These are phyloP conservation scores for Chloroceryle amazona DNA, from an alignment of 2,797 vertebrate species.

Conservation along the genomic window DNA sequence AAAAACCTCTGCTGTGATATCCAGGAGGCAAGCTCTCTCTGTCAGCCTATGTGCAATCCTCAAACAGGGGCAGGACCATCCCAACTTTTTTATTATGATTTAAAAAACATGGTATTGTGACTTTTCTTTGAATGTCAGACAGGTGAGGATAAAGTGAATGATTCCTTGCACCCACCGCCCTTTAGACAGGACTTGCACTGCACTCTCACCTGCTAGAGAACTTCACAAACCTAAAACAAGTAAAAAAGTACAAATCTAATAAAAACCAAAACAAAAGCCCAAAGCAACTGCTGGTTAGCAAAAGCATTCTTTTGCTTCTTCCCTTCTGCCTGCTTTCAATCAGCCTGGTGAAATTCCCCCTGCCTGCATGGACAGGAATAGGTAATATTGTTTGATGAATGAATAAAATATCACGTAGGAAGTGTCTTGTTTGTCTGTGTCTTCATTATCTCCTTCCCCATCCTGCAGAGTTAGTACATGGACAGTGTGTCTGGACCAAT, in stretches of 20 bases:
- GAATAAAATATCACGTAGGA: conserved; percentile 61
- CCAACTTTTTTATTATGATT: not conserved
- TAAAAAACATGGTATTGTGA: fast-evolving
- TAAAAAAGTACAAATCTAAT: not conserved
- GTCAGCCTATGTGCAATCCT: not conserved
- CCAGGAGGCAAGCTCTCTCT: not conserved
- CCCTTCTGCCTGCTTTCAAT: not conserved
- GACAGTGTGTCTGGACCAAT: not conserved
- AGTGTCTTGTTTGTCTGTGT: conserved; percentile 43
- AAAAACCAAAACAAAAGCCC: not conserved
- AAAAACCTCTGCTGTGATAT: not conserved
- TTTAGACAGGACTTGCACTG: not conserved
- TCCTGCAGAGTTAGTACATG: not conserved
- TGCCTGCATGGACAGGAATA: not conserved
- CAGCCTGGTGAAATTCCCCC: not conserved
- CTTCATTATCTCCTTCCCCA: conserved; percentile 46
- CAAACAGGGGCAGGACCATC: fast-evolving
- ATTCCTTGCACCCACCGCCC: not conserved
- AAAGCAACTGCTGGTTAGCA: not conserved
- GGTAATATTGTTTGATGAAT: conserved; percentile 59
- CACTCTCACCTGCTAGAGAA: not conserved
- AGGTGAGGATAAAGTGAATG: not conserved
- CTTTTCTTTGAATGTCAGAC: not conserved
- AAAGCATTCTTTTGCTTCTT: not conserved
- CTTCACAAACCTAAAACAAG: not conserved